Evolutionary conservation across 2,888 invertebrate species (phyloP).

Genomic region (Platycheirus rosarum): DNA sequence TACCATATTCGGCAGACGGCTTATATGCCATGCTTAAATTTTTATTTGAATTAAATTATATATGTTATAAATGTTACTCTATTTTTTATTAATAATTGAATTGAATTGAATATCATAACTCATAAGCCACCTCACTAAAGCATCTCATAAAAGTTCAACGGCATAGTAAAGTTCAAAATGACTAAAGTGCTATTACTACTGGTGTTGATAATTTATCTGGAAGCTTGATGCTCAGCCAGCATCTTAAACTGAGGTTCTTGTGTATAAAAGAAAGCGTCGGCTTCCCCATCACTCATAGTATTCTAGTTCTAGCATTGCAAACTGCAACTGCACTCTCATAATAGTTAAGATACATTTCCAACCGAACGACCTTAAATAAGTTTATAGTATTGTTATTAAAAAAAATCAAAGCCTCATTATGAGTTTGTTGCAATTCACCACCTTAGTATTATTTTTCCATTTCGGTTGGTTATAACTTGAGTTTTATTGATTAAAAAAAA

Average conservation of each 20-base stretch:
- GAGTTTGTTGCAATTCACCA: constrained; percentile 27
- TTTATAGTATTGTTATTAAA: not conserved
- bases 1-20: too few species aligned
- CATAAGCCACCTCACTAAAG: not conserved
- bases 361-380: not conserved
- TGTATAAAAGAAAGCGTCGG: constrained; percentile 51
- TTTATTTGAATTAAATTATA: too few species aligned
- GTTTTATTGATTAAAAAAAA: not conserved
- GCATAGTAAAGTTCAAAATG: constrained; percentile 45
- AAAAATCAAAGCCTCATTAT: constrained; percentile 17
- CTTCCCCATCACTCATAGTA: constrained; percentile 32
- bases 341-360: constrained; percentile 19
- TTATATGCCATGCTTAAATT: too few species aligned
- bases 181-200: constrained; percentile 26
- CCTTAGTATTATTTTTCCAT: constrained; percentile 39
- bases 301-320: constrained; percentile 56
- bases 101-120: too few species aligned
- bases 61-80: too few species aligned
- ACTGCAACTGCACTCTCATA: constrained; percentile 29
- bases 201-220: constrained; percentile 2
- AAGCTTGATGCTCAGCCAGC: constrained; percentile 11
- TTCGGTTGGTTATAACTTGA: constrained; percentile 29
- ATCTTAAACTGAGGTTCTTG: constrained; percentile 9
- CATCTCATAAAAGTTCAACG: constrained; percentile 25
- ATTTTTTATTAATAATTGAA: too few species aligned